Evolutionary conservation across 2,888 invertebrate genomes (phyloP), one percentile per base, ranked within the genome.

Genomic region (Cantharis nigra): DNA sequence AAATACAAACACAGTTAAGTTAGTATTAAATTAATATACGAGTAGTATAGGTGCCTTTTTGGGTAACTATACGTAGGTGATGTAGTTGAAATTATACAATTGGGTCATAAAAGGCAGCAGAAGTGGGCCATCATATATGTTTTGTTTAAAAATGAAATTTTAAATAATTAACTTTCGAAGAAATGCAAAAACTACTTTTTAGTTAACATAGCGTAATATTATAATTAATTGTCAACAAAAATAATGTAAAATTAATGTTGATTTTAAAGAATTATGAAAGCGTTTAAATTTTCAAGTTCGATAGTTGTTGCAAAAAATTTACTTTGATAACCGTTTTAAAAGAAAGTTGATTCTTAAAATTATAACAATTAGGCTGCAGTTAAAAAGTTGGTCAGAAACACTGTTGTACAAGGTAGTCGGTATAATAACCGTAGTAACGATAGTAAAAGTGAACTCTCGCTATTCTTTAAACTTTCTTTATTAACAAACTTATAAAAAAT

Each of bases 381-480:
- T 49, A n/a, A 7, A 49, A 49, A 49, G 49, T 49, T 49, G 49
- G 49, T 49, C 49, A 49, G 49, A n/a, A 49, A 49, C 7, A n/a
- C 26, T 26, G 26, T n/a, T 49, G 7, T n/a, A n/a, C n/a, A 5
- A n/a, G n/a, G 49, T n/a, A 49, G 33, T 49, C n/a, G 7, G 4
- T 13, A 1, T 16, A 33, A 13, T 33, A 49, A n/a, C 49, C n/a
- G 13, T 23, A 13, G 23, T 20, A 65, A 67, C n/a, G 23, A 67
- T 28, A 70, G 75, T 78, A 75, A 78, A 78, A 78, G 78, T 70
- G 72, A 75, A 71, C 64, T 69, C 69, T 70, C 30, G 10, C 49
- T 67, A 30, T 70, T 72, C 72, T 74, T 78, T 77, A 20, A 70
- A 75, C 78, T 78, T 78, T 78, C 78, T 78, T 78, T 78, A 78